Percentiles rank a stretch among this genome's conserved stretches.
phyloP scores from a whole-genome alignment of 2,888 invertebrate species.

The Macrosiphum euphorbiae region DNA sequence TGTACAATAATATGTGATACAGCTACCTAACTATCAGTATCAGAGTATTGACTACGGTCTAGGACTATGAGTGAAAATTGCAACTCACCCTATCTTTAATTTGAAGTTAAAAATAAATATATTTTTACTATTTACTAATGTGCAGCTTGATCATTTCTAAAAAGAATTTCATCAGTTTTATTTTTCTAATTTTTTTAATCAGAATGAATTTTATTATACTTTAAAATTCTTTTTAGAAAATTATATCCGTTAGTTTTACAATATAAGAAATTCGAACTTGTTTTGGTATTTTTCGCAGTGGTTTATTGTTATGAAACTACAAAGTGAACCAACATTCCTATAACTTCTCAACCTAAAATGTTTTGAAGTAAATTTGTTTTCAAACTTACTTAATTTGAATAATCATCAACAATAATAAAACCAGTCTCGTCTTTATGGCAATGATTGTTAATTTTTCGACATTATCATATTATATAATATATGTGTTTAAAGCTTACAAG shows the following conservation, averaged over 20 bases:
- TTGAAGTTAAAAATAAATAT: neutral
- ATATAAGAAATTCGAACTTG: slow-evolving; percentile 40
- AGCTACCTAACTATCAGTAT: neutral
- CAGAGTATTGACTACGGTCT: neutral
- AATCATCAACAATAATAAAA: slow-evolving; percentile 45
- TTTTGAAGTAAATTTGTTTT: slow-evolving; percentile 46
- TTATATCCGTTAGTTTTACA: neutral
- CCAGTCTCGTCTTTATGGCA: neutral
- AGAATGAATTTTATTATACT: slow-evolving; percentile 6
- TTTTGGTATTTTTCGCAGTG: slow-evolving; percentile 30
- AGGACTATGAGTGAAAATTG: neutral
- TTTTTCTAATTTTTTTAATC: slow-evolving; percentile 1
- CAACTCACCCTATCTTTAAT: neutral
- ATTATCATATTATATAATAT: neutral
- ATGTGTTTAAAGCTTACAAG: neutral
- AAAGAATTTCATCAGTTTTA: neutral
- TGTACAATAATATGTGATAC: neutral
- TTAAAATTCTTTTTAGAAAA: neutral
- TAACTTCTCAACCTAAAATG: slow-evolving; percentile 16
- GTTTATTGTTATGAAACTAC: slow-evolving; percentile 38
- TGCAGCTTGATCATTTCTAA: neutral
- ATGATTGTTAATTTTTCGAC: neutral
- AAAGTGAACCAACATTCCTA: slow-evolving; percentile 46
- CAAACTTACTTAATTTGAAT: slow-evolving; percentile 54
- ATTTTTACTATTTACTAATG: neutral